Conservation (phyloP, 2,797 vertebrate genomes). For the Staurois parvus region DNA sequence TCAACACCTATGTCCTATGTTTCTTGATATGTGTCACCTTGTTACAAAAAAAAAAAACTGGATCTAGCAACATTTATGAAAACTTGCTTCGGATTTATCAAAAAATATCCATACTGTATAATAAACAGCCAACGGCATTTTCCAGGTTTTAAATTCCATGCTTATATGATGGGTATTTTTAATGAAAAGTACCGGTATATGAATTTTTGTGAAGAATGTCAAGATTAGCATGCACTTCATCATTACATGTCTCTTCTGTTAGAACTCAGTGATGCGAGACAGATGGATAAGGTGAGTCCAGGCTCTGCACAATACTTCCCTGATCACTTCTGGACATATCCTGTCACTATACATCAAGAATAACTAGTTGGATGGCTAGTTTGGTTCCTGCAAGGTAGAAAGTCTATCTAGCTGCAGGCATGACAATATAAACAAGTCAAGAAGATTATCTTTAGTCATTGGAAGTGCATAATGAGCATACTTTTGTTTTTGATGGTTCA, state of each 20-base stretch:
- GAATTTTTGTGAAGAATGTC: neutral
- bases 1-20: too few species aligned
- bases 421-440: constrained; percentile 14
- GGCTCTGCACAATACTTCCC: neutral
- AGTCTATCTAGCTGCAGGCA: constrained; percentile 3
- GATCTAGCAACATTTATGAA: too few species aligned
- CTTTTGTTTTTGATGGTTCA: constrained; percentile 1
- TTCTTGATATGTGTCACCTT: too few species aligned
- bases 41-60: too few species aligned
- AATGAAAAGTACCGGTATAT: neutral
- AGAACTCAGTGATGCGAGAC: constrained; percentile 2
- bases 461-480: neutral
- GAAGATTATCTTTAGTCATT: constrained; percentile 7
- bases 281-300: neutral
- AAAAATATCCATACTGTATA: too few species aligned
- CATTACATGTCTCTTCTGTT: constrained; percentile 9
- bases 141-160: too few species aligned
- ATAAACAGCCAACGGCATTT: too few species aligned
- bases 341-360: constrained; percentile 30
- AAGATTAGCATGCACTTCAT: neutral
- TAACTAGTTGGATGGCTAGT: constrained; percentile 13
- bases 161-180: too few species aligned
- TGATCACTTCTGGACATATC: constrained; percentile 7
- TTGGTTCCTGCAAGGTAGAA: neutral
- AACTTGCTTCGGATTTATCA: too few species aligned